Evolutionary conservation across 2,888 invertebrate species (phyloP).

Genomic region (Brenthis hecate): DNA sequence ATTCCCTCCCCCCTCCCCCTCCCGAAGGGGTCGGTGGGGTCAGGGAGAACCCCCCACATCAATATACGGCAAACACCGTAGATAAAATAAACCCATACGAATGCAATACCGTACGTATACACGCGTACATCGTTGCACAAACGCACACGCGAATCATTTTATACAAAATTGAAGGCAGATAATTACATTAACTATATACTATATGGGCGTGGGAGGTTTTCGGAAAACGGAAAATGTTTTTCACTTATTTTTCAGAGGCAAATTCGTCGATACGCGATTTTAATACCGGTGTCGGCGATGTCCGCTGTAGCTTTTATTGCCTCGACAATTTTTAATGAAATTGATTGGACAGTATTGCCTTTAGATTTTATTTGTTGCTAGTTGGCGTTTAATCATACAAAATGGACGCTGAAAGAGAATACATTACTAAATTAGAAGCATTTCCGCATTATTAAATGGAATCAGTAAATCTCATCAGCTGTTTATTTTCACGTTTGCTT

Average conservation of each 20-base stretch:
- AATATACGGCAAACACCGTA: constrained; percentile 70
- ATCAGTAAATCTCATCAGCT: neutral
- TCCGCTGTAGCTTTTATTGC: constrained; percentile 37
- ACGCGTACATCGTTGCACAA: constrained; percentile 36
- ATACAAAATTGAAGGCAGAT: constrained; percentile 73
- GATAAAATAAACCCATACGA: constrained; percentile 70
- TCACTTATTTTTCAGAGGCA: constrained; percentile 51
- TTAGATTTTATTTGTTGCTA: constrained; percentile 15
- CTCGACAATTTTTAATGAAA: constrained; percentile 24
- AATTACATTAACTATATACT: constrained; percentile 70
- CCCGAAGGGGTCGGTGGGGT: constrained; percentile 42
- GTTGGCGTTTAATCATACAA: constrained; percentile 15
- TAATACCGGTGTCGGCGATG: constrained; percentile 44
- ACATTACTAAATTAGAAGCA: constrained; percentile 18
- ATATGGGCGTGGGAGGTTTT: constrained; percentile 46
- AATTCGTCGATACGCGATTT: constrained; percentile 48
- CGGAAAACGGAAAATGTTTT: constrained; percentile 60
- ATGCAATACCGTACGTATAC: constrained; percentile 43
- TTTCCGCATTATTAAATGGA: constrained; percentile 4
- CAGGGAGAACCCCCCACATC: constrained; percentile 53
- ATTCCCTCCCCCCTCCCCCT: constrained; percentile 51
- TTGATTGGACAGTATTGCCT: constrained; percentile 19
- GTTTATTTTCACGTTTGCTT: neutral
- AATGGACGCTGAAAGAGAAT: constrained; percentile 18
- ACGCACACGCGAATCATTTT: constrained; percentile 48